Evolutionary conservation across 2,797 vertebrate genomes (phyloP), one percentile per base, ranked within the genome.

Genomic region (Danio kyathit): DNA sequence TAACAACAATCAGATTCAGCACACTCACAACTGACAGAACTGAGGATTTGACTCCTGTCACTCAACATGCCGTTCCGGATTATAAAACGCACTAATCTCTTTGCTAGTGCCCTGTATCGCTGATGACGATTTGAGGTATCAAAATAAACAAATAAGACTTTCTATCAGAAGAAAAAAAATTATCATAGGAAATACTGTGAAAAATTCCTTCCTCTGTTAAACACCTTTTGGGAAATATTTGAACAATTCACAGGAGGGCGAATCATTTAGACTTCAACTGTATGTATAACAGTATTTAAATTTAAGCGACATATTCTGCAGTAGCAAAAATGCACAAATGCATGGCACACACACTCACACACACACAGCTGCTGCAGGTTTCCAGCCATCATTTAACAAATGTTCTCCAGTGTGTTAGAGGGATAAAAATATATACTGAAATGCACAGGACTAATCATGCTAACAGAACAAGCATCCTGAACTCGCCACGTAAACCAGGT

Each of bases 311-410:
- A n/a, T n/a, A n/a, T n/a, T n/a, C n/a, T n/a, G n/a, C n/a, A n/a
- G n/a, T n/a, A n/a, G n/a, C n/a, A n/a, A n/a, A n/a, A n/a, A n/a
- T n/a, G n/a, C n/a, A n/a, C n/a, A n/a, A n/a, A n/a, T n/a, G n/a
- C n/a, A 51, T 51, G 49, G 14, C 60, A 54, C 7, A 54, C 63
- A 57, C 40, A 14, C 49, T 38, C 51, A 10, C 59, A 2, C 65
- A 57, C 43, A 54, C 67, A 64, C 77, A 80, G 76, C 66, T 60
- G 57, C 66, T 43, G 38, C 38, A 46, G 16, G 54, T 73, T 72
- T 83, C 52, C 44, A 74, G 78, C 48, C 71, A 69, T 81, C 74
- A 81, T 73, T 79, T 74, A 80, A 78, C 81, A 78, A 77, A 74
- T 82, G 59, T 40, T 78, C 64, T 85, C 21, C 66, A 61, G 74